phyloP scores from a whole-genome alignment of 2,888 invertebrate species.

The Heliconius ethilla region DNA sequence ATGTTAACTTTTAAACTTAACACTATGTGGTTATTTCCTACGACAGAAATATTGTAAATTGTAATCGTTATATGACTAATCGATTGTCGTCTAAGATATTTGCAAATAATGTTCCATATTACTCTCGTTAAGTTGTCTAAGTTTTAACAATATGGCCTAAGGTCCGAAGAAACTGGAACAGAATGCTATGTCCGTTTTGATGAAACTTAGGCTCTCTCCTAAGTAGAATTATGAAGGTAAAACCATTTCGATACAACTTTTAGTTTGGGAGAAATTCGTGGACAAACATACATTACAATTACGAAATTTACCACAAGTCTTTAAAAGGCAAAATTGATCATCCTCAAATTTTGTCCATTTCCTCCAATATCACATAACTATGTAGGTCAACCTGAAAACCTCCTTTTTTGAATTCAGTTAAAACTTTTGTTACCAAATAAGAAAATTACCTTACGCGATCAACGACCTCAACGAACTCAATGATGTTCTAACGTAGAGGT shows the following conservation, averaged over 20 bases:
- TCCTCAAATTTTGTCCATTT: too few relatives aligned
- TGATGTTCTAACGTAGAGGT: neutral
- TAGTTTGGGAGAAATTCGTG: neutral
- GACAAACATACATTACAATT: neutral
- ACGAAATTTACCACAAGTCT: neutral
- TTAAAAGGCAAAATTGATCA: neutral
- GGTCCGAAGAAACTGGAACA: neutral
- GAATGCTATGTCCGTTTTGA: too few relatives aligned
- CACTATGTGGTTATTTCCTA: neutral
- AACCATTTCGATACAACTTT: neutral
- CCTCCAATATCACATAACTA: too few relatives aligned
- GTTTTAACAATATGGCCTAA: neutral
- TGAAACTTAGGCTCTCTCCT: too few relatives aligned
- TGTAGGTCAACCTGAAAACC: too few relatives aligned
- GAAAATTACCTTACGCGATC: slow-evolving; percentile 5
- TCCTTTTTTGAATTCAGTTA: too few relatives aligned
- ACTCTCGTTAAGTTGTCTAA: too few relatives aligned
- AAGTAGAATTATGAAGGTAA: neutral
- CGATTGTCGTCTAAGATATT: neutral
- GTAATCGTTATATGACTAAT: neutral
- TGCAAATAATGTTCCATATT: slow-evolving; percentile 1
- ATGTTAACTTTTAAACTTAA: neutral
- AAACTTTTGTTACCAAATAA: neutral
- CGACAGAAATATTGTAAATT: slow-evolving; percentile 16
- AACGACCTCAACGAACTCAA: slow-evolving; percentile 3